These are phyloP conservation scores for Tympanuchus pallidicinctus DNA, from an alignment of 2,113 vertebrate genomes.

Conservation along the genomic window DNA sequence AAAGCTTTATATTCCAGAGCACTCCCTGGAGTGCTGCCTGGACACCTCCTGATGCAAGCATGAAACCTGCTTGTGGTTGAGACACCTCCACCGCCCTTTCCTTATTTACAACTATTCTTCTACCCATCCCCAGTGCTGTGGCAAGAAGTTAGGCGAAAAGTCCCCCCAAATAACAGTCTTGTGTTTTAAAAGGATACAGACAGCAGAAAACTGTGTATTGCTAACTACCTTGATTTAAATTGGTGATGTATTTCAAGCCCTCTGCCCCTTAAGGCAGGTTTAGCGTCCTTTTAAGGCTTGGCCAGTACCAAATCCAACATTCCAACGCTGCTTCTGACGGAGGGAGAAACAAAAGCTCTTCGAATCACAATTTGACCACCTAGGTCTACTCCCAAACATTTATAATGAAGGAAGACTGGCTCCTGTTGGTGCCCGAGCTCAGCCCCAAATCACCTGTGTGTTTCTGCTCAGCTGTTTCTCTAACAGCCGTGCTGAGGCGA, in stretches of 20 bases:
- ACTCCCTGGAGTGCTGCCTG: not conserved
- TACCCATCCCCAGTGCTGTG: not conserved
- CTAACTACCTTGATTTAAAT: not conserved
- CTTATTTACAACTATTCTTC: not conserved
- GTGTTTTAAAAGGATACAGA: not conserved
- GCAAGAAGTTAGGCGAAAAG: not conserved
- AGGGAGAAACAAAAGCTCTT: not conserved
- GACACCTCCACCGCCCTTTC: not conserved
- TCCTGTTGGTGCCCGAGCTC: not conserved
- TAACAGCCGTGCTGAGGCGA: not conserved
- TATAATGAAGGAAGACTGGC: not conserved
- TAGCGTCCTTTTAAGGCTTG: not conserved
- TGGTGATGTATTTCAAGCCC: not conserved
- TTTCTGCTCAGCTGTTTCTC: constrained; percentile 26
- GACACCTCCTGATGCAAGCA: not conserved
- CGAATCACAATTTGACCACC: not conserved
- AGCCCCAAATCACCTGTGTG: not conserved
- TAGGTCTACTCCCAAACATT: not conserved
- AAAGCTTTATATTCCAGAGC: not conserved
- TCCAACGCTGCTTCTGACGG: no score
- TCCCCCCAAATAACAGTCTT: not conserved
- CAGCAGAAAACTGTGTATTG: not conserved
- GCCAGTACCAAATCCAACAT: not conserved
- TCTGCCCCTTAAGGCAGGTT: not conserved
- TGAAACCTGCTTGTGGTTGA: not conserved